Evolutionary conservation across 2,113 vertebrate genomes (phyloP).

Genomic region (Chloropsis hardwickii): DNA sequence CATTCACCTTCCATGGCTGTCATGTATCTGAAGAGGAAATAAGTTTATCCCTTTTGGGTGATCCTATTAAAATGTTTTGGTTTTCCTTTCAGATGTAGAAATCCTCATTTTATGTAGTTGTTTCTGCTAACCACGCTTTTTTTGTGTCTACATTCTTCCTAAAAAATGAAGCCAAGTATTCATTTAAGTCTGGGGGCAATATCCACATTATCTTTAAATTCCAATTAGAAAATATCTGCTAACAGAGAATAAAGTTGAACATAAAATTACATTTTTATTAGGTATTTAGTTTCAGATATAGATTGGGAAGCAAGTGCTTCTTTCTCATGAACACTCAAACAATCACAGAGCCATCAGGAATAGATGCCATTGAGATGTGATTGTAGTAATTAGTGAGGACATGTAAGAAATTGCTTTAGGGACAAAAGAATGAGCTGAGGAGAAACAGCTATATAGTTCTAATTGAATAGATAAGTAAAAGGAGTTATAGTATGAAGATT

Average conservation of each 20-base stretch:
- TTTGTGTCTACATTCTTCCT: neutral
- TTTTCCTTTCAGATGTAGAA: neutral
- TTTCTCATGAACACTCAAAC: slow-evolving; percentile 6
- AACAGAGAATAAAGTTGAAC: neutral
- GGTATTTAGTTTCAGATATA: neutral
- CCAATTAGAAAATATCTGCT: neutral
- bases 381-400: neutral
- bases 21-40: neutral
- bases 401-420: neutral
- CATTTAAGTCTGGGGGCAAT: neutral
- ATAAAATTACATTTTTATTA: neutral
- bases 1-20: neutral
- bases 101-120: neutral
- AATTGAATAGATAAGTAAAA: slow-evolving; percentile 12
- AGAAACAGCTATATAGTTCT: neutral
- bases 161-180: neutral
- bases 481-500: neutral
- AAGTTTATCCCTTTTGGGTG: neutral
- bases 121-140: neutral
- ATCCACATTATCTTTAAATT: neutral
- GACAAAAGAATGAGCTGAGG: neutral
- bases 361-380: neutral
- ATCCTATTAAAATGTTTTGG: neutral
- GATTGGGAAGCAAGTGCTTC: neutral
- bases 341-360: neutral